phyloP scores from a whole-genome alignment of 1,140 invertebrate species.

The Megalopta genalis region DNA sequence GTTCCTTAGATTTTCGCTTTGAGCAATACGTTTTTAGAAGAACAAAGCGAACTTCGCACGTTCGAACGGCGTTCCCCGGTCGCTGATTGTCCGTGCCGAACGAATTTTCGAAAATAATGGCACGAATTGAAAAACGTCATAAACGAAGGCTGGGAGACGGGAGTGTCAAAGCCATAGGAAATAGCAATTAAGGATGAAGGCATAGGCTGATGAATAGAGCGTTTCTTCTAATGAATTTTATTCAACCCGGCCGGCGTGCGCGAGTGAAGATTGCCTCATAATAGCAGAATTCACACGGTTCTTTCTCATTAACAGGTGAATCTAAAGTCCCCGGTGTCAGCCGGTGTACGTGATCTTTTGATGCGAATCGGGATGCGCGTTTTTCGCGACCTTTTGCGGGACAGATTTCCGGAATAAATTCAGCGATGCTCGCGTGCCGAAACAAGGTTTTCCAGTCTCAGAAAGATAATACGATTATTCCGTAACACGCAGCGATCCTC shows the following conservation, averaged over 20 bases:
- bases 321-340: neutral
- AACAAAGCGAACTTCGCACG: too few species aligned
- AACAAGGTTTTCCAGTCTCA: neutral
- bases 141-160: too few species aligned
- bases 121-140: too few species aligned
- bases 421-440: neutral
- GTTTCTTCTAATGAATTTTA: neutral
- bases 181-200: neutral
- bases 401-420: slow-evolving; percentile 3
- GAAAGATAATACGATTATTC: slow-evolving; percentile 22
- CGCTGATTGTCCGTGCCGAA: too few species aligned
- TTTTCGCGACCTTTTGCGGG: neutral
- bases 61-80: too few species aligned
- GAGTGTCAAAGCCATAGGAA: neutral
- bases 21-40: too few species aligned
- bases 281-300: too few species aligned
- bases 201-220: neutral
- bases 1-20: too few species aligned
- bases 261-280: neutral
- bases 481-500: slow-evolving; percentile 5
- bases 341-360: neutral
- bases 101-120: too few species aligned
- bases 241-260: neutral
- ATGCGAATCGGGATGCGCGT: neutral
- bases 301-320: neutral